phyloP scores from a whole-genome alignment of 1,140 invertebrate species.

The Papilio machaon region DNA sequence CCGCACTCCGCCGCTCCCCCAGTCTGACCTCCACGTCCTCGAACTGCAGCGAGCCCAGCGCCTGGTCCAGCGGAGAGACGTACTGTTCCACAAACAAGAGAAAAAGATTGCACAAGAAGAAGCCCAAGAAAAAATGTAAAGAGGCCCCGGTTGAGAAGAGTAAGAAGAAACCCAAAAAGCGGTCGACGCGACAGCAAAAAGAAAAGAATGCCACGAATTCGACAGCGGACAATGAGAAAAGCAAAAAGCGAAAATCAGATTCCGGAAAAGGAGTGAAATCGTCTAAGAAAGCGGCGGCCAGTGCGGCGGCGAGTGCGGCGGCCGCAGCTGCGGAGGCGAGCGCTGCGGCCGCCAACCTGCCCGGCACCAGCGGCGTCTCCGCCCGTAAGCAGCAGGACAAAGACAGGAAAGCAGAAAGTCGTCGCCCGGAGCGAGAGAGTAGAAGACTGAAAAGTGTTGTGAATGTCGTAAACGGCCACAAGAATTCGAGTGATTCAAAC shows the following conservation, averaged over 20 bases:
- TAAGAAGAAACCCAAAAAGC: conserved; percentile 50
- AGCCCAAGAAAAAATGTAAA: conserved; percentile 36
- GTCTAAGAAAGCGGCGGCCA: conserved; percentile 49
- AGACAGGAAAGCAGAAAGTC: conserved; percentile 37
- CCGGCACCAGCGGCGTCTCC: conserved; percentile 54
- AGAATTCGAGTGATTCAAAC: conserved; percentile 48
- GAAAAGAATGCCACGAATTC: conserved; percentile 46
- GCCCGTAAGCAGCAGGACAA: conserved; percentile 44
- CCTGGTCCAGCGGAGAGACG: conserved; percentile 40
- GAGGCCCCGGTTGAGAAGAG: conserved; percentile 40
- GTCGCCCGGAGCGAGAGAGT: conserved; percentile 52
- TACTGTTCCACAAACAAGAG: conserved; percentile 32
- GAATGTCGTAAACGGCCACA: conserved; percentile 60
- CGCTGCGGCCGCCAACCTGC: conserved; percentile 44
- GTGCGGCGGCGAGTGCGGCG: neutral
- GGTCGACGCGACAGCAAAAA: conserved; percentile 47
- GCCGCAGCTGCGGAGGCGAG: conserved; percentile 37
- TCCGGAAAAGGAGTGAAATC: conserved; percentile 69
- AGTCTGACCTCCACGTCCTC: conserved; percentile 28
- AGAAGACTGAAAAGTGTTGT: conserved; percentile 76
- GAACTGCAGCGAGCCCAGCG: conserved; percentile 37
- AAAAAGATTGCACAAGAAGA: conserved; percentile 36
- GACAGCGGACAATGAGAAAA: conserved; percentile 47
- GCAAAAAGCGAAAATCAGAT: conserved; percentile 59
- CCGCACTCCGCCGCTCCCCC: too few species aligned